Evolutionary conservation across 2,113 vertebrate genomes (phyloP).

Genomic region (Gavialis gangeticus): DNA sequence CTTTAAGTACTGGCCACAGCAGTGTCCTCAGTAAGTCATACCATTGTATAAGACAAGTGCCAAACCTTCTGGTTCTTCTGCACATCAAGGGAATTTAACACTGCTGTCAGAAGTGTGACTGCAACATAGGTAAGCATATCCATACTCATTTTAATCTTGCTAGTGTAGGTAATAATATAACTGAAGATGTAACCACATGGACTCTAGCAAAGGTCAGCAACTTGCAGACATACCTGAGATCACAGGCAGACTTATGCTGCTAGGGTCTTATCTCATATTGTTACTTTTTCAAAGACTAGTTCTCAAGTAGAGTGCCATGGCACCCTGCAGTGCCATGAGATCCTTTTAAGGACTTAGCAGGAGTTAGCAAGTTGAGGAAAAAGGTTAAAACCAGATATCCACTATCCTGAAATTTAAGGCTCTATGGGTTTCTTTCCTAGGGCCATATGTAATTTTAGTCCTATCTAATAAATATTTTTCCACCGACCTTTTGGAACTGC

Average conservation of each 20-base stretch:
- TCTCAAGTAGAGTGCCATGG: too few species aligned
- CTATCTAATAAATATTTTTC: background rate
- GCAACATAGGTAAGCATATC: background rate
- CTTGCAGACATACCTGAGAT: background rate
- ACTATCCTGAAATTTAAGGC: background rate
- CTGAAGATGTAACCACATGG: fast-evolving
- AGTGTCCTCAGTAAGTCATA: background rate
- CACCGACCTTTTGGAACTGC: too few species aligned
- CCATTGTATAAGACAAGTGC: background rate
- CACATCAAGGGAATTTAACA: fast-evolving
- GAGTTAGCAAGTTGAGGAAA: background rate
- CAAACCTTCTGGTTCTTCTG: background rate
- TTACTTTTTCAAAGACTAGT: too few species aligned
- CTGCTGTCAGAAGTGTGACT: background rate
- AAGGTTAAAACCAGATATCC: background rate
- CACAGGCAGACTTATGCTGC: too few species aligned
- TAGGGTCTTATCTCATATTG: too few species aligned
- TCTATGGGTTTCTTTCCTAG: background rate
- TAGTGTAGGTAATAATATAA: background rate
- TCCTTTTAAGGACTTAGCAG: background rate
- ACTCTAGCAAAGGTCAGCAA: background rate
- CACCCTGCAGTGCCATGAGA: too few species aligned
- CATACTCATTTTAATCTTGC: too few species aligned
- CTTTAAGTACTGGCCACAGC: background rate
- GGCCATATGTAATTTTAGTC: background rate